Evolutionary conservation across 2,888 invertebrate genomes (phyloP).

Genomic region (Brachyptera putata): DNA sequence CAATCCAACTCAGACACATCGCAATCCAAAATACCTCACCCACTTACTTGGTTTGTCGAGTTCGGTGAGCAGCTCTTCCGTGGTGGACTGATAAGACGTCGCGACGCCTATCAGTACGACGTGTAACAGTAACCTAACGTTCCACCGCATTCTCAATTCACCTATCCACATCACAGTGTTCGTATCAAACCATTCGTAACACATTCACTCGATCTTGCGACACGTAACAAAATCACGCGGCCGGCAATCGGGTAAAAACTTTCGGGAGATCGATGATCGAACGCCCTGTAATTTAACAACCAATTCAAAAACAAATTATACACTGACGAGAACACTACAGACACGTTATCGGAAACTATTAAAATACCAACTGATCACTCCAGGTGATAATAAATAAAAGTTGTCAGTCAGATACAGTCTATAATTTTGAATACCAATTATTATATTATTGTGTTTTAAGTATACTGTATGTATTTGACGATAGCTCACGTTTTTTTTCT

Average conservation of each 20-base stretch:
- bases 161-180: conserved; percentile 8
- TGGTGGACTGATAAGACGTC: conserved; percentile 26
- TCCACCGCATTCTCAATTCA: neutral
- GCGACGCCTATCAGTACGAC: conserved; percentile 5
- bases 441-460: neutral
- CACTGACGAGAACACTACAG: conserved; percentile 4
- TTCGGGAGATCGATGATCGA: conserved; percentile 5
- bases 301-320: conserved; percentile 19
- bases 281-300: conserved; percentile 21
- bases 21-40: no score
- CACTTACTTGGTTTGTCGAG: conserved; percentile 33
- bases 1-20: no score
- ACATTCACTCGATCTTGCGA: conserved; percentile 4
- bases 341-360: conserved; percentile 18
- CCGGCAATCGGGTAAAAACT: neutral
- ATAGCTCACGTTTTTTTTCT: conserved; percentile 1
- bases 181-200: neutral
- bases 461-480: neutral
- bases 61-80: conserved; percentile 31
- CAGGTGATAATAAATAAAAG: conserved; percentile 22
- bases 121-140: neutral
- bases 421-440: conserved; percentile 14
- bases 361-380: conserved; percentile 16
- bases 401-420: conserved; percentile 14
- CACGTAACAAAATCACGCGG: conserved; percentile 1